phyloP scores from a whole-genome alignment of 2,113 vertebrate species.

The Ellobius talpinus region DNA sequence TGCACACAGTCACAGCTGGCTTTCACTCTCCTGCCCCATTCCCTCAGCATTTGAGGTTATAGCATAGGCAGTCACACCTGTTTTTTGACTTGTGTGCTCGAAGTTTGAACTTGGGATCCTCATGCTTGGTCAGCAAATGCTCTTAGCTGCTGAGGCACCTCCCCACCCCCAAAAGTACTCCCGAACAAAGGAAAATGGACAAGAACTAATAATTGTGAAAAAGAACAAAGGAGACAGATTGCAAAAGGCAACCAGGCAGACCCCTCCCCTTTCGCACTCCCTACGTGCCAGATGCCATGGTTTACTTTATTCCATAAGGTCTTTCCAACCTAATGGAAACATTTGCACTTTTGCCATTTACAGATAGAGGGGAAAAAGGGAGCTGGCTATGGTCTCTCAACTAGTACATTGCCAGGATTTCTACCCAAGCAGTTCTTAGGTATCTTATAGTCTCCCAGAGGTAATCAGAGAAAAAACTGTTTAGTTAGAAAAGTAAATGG shows the following conservation, averaged over 20 bases:
- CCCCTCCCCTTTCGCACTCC: background rate
- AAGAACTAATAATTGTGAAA: background rate
- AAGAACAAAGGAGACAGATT: background rate
- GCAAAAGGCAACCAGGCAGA: background rate
- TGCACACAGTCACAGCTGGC: background rate
- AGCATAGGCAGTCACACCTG: background rate
- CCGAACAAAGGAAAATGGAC: background rate
- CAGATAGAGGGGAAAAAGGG: background rate
- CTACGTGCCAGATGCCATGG: background rate
- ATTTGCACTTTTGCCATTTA: slow-evolving; percentile 16
- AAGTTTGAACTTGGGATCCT: background rate
- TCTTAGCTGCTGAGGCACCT: background rate
- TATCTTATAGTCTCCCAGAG: background rate
- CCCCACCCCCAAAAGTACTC: background rate
- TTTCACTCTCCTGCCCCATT: background rate
- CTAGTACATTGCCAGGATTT: background rate
- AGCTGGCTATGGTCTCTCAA: background rate
- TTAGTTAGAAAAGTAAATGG: background rate
- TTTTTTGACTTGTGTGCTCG: background rate
- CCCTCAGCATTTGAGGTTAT: background rate
- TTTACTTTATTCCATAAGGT: background rate
- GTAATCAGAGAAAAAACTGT: background rate
- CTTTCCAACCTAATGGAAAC: slow-evolving; percentile 19
- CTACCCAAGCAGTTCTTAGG: background rate
- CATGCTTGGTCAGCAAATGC: background rate